Evolutionary conservation across 1,140 invertebrate species (phyloP), one percentile per base, ranked within the genome.

Genomic region (Caenorhabditis latens): DNA sequence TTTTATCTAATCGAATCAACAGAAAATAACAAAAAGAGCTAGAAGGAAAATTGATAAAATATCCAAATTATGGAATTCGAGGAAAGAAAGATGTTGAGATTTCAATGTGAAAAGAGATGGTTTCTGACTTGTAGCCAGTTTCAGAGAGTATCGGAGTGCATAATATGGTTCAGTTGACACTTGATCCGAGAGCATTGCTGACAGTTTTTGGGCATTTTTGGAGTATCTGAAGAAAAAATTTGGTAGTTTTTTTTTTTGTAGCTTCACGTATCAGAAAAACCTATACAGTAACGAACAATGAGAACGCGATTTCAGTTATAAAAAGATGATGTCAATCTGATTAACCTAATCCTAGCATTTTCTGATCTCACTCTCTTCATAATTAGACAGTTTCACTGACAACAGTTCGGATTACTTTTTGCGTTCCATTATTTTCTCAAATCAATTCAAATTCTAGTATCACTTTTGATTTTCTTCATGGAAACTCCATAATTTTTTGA

Each of bases 171-270:
- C 84, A 7, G 24, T 83, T 19, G 61, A 57, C 8, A 90, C 90
- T 53, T 91, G 91, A 67, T 92, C 92, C 5, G 65, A 43, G 2
- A 92, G 63, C 91, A 92, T 92, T 19, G 84, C 67, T 0, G 91
- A 87, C 14, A 92, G 87, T 71, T 90, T 89, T 46, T 87, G 85
- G 6, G 92, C 91, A 53, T 91, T 92, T 83, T 71, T 55, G 42
- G 63, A 24, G 61, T 92, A 92, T 53, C 90, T 92, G 79, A 83
- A 91, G 83, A 61, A 16, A 21, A 50, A 82, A 24, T 71, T 79
- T 50, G 21, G 63, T 55, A 55, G 61, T 4, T n/a, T n/a, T n/a
- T n/a, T n/a, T n/a, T n/a, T 32, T 32, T 32, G 32, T 32, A 32
- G 32, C 2, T 50, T 11, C 4, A 16, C 1, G 50, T 50, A 11